Percentiles rank a stretch among this genome's conserved stretches.
Conservation (phyloP, 2,888 invertebrate genomes). For the Odontothrips loti region DNA sequence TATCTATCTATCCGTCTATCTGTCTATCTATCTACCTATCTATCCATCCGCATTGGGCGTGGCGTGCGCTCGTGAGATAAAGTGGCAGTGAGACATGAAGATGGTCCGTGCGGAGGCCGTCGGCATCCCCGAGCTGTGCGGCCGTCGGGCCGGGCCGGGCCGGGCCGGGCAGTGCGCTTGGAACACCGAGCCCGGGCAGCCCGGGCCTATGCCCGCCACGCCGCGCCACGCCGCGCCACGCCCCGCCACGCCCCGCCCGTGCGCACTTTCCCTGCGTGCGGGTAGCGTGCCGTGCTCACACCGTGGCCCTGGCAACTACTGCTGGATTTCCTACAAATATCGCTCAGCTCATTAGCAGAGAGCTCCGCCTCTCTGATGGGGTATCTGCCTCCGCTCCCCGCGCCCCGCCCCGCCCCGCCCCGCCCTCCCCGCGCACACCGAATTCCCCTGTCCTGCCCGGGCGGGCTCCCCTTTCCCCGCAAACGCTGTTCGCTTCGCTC, state of each 20-base stretch:
- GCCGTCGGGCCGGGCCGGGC: too few species aligned
- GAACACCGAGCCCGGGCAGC: not conserved
- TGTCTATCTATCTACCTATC: not conserved
- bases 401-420: not conserved
- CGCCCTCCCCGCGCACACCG: not conserved
- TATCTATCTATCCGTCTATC: too few species aligned
- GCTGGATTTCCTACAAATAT: conserved; percentile 3
- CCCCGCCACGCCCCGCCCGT: not conserved
- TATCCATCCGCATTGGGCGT: not conserved
- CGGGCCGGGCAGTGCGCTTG: not conserved
- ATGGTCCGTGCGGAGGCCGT: not conserved
- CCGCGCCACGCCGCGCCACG: not conserved
- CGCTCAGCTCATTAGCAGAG: conserved; percentile 5
- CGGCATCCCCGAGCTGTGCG: not conserved
- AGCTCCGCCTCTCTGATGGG: not conserved
- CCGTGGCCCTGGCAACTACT: not conserved
- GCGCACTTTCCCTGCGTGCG: conserved; percentile 6
- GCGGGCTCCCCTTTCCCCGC: not conserved
- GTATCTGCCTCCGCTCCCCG: not conserved
- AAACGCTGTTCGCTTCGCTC: not conserved
- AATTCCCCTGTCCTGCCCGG: not conserved
- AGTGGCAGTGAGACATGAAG: not conserved
- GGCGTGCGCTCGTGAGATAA: not conserved
- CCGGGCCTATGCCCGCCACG: not conserved
- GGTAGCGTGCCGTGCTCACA: not conserved